Base-by-base conservation (phyloP, 2,113 vertebrate genomes). In the Tursiops truncatus region DNA sequence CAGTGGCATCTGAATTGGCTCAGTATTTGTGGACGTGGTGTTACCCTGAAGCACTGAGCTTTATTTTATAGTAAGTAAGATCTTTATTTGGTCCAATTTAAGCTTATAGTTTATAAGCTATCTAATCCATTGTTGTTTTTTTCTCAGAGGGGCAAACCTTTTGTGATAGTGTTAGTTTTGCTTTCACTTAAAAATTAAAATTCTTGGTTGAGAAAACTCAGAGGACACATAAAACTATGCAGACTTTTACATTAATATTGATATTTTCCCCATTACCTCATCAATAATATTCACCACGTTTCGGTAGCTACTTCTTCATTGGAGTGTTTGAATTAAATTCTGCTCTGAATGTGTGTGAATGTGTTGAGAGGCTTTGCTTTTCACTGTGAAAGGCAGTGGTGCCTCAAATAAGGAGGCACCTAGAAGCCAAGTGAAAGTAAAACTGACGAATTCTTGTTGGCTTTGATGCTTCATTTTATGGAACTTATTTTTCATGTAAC, bases 161-260 rank as follows among this genome's bases (percentile, higher is more conserved):
- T 63, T 70, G 85, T 85, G 23, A 93, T 94, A 84, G 83, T 62
- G 10, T 20, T 89, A 68, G 56, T 93, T 97, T 95, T 89, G 56
- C 74, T 97, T 94, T 95, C 73, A 97, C 68, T 93, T 94, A 89
- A 93, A 92, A 89, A 82, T 82, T 58, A 70, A 87, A 62, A 67
- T 80, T 91, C 89, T 96, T 44, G 62, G 41, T 86, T 87, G 67
- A 84, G 89, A 95, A 87, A 94, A 62, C 60, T 87, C 87, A 83
- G 53, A 96, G 74, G 83, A 85, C 58, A 28, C 33, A 85, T 31
- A 83, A 62, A 95, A 88, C 58, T 94, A 36, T 73, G 86, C 82
- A 92, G 86, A 77, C 68, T 82, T 41, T 91, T 93, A 28, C 4
- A 25, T 18, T 33, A 50, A 41, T 82, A 25, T 18, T n/a, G 38